These are phyloP conservation scores for Acanthurus lineatus DNA, from an alignment of 2,797 vertebrate genomes.

Conservation along the genomic window DNA sequence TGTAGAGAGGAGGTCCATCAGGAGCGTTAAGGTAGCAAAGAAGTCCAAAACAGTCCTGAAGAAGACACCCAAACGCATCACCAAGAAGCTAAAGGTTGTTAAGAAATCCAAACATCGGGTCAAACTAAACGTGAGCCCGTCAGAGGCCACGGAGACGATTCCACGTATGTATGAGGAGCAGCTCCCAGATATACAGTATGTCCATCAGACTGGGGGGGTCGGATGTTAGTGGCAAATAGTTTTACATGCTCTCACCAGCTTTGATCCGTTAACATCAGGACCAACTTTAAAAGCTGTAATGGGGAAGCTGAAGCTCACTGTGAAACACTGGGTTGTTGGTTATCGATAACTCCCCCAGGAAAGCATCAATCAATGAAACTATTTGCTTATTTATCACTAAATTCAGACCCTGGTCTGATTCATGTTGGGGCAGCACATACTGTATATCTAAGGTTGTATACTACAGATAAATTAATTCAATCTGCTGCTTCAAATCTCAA, in stretches of 20 bases:
- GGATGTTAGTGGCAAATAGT: conserved; percentile 21
- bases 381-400: conserved; percentile 22
- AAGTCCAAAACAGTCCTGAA: conserved; percentile 53
- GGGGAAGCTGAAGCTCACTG: neutral
- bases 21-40: conserved; percentile 64
- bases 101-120: conserved; percentile 55
- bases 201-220: conserved; percentile 25
- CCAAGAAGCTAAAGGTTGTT: conserved; percentile 52
- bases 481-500: neutral
- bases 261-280: neutral
- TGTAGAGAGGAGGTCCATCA: conserved; percentile 63
- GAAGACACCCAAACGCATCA: conserved; percentile 57
- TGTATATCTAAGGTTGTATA: conserved; percentile 21
- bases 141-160: conserved; percentile 31
- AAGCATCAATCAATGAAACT: conserved; percentile 12
- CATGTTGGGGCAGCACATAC: conserved; percentile 26
- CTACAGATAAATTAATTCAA: neutral
- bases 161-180: conserved; percentile 72
- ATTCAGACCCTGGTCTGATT: conserved; percentile 16
- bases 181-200: conserved; percentile 58
- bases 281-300: neutral
- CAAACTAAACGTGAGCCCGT: conserved; percentile 30
- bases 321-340: neutral
- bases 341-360: neutral
- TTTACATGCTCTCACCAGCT: conserved; percentile 17